Base-by-base conservation (phyloP, 2,797 vertebrate species). In the Eutrigla gurnardus region DNA sequence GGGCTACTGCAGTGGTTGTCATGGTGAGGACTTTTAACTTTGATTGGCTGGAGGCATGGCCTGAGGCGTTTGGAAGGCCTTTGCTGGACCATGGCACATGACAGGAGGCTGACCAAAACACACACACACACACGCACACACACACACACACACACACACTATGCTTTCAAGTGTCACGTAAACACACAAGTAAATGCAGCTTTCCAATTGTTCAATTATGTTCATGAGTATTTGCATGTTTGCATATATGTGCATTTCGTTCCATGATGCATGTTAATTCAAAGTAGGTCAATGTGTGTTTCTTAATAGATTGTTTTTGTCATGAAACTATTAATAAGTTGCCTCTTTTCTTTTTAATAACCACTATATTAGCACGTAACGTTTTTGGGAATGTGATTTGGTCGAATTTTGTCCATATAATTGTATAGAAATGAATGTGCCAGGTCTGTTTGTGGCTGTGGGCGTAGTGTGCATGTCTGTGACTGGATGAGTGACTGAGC, bases 21-120 rank as follows among this genome's bases (percentile, higher is more conserved):
- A 88, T 86, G 80, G 76, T 79, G 82, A 86, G 70, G 73, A 75
- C 86, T 90, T 88, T 86, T 75, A 86, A 86, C 81, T 87, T 71
- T 82, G 75, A 83, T 85, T 78, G 80, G 86, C 88, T 85, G 60
- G 73, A 88, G 91, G 91, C 85, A 65, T 72, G 80, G 81, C 90
- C 90, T n/a, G 64, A 75, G 86, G 91, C 85, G 0, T 77, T 83
- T 73, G 45, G 74, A 73, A 60, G 77, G 84, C 66, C 83, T 78
- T 81, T 69, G 82, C 65, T 74, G 67, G 78, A 81, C 71, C 13
- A 7, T 78, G 71, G 67, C 77, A 78, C 58, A 64, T 64, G 80
- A 87, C 78, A 83, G 77, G 32, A 73, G 68, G 80, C 72, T 78
- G 67, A 82, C 78, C 80, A 70, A 35, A 52, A 37, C 35, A 64